phyloP scores from a whole-genome alignment of 2,113 vertebrate species.

The Alosa alosa region DNA sequence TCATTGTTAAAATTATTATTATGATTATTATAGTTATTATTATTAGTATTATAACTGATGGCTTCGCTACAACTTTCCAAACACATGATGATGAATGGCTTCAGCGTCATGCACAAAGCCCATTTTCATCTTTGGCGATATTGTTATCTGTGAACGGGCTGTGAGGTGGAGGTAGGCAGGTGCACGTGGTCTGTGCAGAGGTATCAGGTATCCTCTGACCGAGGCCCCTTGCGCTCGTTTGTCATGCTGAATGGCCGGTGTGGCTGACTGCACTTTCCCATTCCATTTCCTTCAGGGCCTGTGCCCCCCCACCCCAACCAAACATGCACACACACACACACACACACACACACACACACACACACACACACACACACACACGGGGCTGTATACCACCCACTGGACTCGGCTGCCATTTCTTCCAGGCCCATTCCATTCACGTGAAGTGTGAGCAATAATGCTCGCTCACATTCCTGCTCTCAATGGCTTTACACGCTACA shows the following conservation, averaged over 20 bases:
- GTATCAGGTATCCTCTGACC: slow-evolving; percentile 70
- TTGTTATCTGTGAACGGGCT: neutral
- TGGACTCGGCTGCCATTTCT: slow-evolving; percentile 67
- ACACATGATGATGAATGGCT: too few species aligned
- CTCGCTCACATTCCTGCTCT: slow-evolving; percentile 69
- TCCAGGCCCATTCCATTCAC: slow-evolving; percentile 68
- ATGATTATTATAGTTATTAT: neutral
- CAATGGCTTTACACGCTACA: slow-evolving; percentile 63
- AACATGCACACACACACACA: neutral
- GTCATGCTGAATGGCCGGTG: slow-evolving; percentile 73
- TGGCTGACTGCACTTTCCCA: slow-evolving; percentile 75
- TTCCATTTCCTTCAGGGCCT: slow-evolving; percentile 68
- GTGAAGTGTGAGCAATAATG: slow-evolving; percentile 72
- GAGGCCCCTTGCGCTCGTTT: slow-evolving; percentile 66
- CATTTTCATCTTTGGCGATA: too few species aligned
- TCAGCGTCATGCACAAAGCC: too few species aligned
- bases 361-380: slow-evolving; percentile 22
- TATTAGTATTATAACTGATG: neutral
- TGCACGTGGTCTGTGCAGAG: slow-evolving; percentile 61
- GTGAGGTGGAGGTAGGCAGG: slow-evolving; percentile 51
- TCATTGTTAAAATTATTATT: neutral
- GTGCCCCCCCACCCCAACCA: neutral
- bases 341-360: slow-evolving; percentile 12
- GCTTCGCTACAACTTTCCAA: neutral
- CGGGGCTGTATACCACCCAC: slow-evolving; percentile 64